Base-by-base conservation (phyloP, 1,140 invertebrate species). In the Zaprionus vittiger region DNA sequence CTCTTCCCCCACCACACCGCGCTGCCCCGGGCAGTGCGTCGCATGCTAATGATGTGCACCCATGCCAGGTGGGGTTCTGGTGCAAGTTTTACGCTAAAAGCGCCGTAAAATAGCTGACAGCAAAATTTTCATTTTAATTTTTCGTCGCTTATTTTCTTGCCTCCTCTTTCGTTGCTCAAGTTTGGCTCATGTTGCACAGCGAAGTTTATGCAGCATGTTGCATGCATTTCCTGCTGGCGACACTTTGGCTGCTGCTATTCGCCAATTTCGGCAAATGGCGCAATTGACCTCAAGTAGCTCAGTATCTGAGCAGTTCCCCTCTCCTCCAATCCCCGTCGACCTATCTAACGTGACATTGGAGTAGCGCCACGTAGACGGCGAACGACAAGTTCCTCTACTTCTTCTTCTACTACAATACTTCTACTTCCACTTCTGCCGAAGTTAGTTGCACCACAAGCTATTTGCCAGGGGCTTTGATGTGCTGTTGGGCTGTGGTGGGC, bases 21-120 rank as follows among this genome's bases (percentile, higher is more conserved):
- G 11, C 31, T 34, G 38, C 38, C 12, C 5, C 5, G 9, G 31
- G 31, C 31, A 34, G 31, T 6, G 15, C 47, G 17, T 17, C 22
- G 70, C 76, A 81, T 85, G 75, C 82, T 84, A 81, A 84, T 84
- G 82, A 70, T 41, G 37, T 63, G 49, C n/a, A 17, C 22, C 47
- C 47, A 49, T 52, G 47, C 17, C 11, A 22, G 47, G 9, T 4
- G 38, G 47, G 17, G 47, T 9, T 5, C 6, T 47, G 41, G 20
- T 22, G 24, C 63, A 79, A 60, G 77, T 81, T 81, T 81, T 65
- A 73, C 65, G 81, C 77, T 81, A 81, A 84, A 78, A 80, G 69
- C 81, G 38, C 62, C 73, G 63, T 84, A 68, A 84, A 83, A 81
- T 65, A 57, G 54, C 41, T 34, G 68, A 65, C 61, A 76, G 44